Evolutionary conservation across 2,888 invertebrate genomes (phyloP).

Genomic region (Lasioglossum leucozonium): DNA sequence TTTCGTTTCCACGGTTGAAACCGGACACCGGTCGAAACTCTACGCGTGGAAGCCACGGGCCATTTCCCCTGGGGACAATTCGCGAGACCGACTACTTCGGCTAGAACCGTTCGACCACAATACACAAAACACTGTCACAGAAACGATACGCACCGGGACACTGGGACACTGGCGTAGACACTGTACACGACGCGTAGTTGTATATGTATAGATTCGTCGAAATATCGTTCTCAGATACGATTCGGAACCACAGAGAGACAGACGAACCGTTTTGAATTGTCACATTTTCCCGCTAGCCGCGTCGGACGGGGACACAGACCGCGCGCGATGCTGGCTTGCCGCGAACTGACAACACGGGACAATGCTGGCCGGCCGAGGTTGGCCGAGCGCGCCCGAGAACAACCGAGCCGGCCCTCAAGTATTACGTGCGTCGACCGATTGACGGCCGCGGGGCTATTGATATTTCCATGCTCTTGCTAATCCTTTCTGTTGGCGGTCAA

Average conservation of each 20-base stretch:
- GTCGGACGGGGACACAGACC: conserved; percentile 49
- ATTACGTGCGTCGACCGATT: conserved; percentile 68
- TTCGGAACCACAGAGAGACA: background rate
- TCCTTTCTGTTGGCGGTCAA: conserved; percentile 50
- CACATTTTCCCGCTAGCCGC: conserved; percentile 68
- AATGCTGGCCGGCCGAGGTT: conserved; percentile 71
- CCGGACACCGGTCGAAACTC: conserved; percentile 23
- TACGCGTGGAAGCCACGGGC: background rate
- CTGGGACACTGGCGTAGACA: background rate
- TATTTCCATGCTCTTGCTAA: conserved; percentile 65
- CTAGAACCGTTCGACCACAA: conserved; percentile 16
- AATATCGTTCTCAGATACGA: background rate
- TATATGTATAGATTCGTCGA: background rate
- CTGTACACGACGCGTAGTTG: conserved; percentile 1
- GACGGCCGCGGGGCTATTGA: conserved; percentile 66
- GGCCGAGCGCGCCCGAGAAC: conserved; percentile 79
- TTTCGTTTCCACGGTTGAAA: conserved; percentile 41
- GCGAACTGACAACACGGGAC: conserved; percentile 81
- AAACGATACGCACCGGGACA: conserved; percentile 24
- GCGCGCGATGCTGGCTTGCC: conserved; percentile 81
- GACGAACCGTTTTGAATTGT: conserved; percentile 51
- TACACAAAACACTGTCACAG: conserved; percentile 48
- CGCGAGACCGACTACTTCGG: conserved; percentile 14
- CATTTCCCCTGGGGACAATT: conserved; percentile 3
- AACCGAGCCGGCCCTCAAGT: conserved; percentile 68